Evolutionary conservation across 2,888 invertebrate genomes (phyloP), one percentile per base, ranked within the genome.

Genomic region (Sipha maydis): DNA sequence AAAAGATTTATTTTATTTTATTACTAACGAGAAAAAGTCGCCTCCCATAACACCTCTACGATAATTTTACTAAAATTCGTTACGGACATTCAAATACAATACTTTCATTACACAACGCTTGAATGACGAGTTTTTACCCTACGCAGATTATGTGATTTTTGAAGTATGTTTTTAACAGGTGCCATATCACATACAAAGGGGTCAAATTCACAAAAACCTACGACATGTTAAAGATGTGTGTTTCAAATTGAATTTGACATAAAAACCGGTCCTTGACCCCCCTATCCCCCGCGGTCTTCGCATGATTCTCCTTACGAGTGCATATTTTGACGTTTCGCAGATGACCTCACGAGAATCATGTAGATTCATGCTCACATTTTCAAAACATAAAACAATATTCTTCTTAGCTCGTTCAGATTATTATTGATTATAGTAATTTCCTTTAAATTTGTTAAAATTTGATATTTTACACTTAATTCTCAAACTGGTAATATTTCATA

Each of bases 181-280:
- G 61, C 34, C 38, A 67, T 38, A 61, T 34, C 25, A 54, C 9
- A 48, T 28, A 84, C 86, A 86, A 79, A 86, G 79, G 79, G 86
- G 78, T 79, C 79, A 79, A 86, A 79, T 86, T 86, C 41, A 56
- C 79, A 48, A 86, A 79, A 79, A 79, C 54, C 38, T 73, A 56
- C 71, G 79, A 73, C 79, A 34, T 56, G 86, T 80, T 78, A n/a
- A 56, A 78, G 79, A 79, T 79, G 86, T 88, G 86, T 82, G 86
- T 88, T 88, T 88, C 86, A 80, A 88, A 88, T 88, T 69, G 86
- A 88, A 88, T 88, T 88, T 88, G 86, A 88, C 86, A 88, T 80
- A 88, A 80, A 88, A 89, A 89, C 89, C 83, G 89, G 83, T 89
- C 89, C 89, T 83, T 83, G 89, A 89, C 83, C 73, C 89, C 83